Base-by-base conservation (phyloP, 1,140 invertebrate genomes). In the Drosophila nasuta region DNA sequence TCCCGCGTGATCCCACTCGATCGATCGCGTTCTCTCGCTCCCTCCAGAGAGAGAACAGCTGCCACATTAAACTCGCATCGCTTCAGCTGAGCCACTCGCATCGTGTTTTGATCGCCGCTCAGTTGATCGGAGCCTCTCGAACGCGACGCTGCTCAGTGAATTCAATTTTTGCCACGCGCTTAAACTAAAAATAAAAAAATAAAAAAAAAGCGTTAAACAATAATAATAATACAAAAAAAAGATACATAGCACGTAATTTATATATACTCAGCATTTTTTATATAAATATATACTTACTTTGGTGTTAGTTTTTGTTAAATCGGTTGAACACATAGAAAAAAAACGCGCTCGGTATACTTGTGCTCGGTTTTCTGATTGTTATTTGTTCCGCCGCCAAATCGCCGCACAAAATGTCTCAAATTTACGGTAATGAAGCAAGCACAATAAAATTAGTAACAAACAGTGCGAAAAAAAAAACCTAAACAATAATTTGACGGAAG, bases 61-160 rank as follows among this genome's bases (percentile, higher is more conserved):
- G 33, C 38, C 5, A 46, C 38, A 58, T 54, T 54, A 54, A 15
- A 30, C 28, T 30, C 51, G 58, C 75, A 77, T 62, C 62, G 58
- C 75, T 79, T 62, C 57, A 71, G 75, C 71, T 69, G 56, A 70
- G 66, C 76, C 58, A 65, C 65, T 67, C 64, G 76, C 79, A 67
- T 57, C 66, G 70, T 68, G 56, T 67, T 78, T 80, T 77, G 79
- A 89, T 83, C 74, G 77, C 68, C 77, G 83, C 91, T 91, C 83
- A 92, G 91, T 92, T 82, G 91, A 91, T 91, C 81, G 75, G 74
- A 86, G 88, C 81, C 81, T 73, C 77, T 92, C 77, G 77, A 82
- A 85, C 79, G 83, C 63, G 90, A 69, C 77, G 70, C 73, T 79
- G 73, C 78, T 79, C 72, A 69, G 13, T 57, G 63, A 88, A 52